A percentile compares a stretch with the other conserved stretches of the same genome.
These are phyloP conservation scores for Oophaga pumilio DNA, from an alignment of 2,113 vertebrate genomes.

Conservation along the genomic window DNA sequence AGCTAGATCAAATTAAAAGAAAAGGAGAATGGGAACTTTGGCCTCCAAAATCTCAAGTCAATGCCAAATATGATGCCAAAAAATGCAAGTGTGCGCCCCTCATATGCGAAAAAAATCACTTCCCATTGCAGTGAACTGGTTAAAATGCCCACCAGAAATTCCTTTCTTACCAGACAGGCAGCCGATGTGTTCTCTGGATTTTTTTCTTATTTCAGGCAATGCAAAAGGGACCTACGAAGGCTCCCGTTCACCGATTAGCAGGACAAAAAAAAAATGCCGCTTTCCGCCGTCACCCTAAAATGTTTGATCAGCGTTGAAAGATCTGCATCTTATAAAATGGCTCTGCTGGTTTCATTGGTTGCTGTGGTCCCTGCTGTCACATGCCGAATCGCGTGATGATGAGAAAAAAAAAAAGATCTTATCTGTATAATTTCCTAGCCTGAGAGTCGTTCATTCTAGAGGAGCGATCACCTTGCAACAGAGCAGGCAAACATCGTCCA, in stretches of 20 bases:
- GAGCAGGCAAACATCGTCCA: not conserved
- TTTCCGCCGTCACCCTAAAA: not conserved
- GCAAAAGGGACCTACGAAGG: not conserved
- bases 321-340: constrained; percentile 25
- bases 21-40: not conserved
- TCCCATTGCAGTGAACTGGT: not conserved
- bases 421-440: not conserved
- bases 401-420: not conserved
- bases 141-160: not conserved
- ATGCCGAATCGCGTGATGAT: not conserved
- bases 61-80: not conserved
- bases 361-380: not conserved
- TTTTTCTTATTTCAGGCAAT: constrained; percentile 12
- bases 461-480: not conserved
- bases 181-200: not conserved
- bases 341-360: not conserved
- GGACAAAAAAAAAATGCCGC: not conserved
- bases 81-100: not conserved
- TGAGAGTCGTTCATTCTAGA: not conserved
- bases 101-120: not conserved
- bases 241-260: not conserved
- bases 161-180: not conserved
- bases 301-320: not conserved
- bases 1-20: too few relatives aligned
- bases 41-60: not conserved